These are phyloP conservation scores for Dioctria linearis DNA, from an alignment of 2,888 invertebrate genomes.

Conservation along the genomic window DNA sequence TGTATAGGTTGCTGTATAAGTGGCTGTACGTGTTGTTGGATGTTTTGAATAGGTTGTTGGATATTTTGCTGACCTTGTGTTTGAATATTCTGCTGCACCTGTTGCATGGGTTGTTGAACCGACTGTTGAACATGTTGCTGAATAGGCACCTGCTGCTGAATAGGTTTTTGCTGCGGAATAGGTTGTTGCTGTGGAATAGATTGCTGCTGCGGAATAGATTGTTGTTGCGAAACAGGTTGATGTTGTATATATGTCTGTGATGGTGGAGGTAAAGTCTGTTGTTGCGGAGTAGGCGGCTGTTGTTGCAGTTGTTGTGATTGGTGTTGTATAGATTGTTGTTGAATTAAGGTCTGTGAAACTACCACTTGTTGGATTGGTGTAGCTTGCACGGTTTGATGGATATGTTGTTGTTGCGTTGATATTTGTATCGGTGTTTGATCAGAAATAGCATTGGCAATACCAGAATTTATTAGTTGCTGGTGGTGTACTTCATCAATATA, in stretches of 20 bases:
- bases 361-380: background rate
- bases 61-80: conserved; percentile 60
- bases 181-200: conserved; percentile 54
- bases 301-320: conserved; percentile 58
- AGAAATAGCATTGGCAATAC: conserved; percentile 55
- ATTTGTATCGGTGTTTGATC: conserved; percentile 60
- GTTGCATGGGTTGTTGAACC: background rate
- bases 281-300: conserved; percentile 52
- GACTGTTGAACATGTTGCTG: background rate
- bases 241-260: conserved; percentile 31
- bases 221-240: conserved; percentile 60
- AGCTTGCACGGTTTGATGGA: conserved; percentile 60
- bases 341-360: background rate
- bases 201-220: conserved; percentile 59
- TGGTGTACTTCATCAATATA: background rate
- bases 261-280: conserved; percentile 50
- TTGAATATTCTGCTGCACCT: conserved; percentile 57
- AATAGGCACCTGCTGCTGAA: conserved; percentile 35
- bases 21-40: conserved; percentile 52
- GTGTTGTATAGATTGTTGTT: conserved; percentile 58
- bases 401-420: conserved; percentile 56
- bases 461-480: conserved; percentile 22
- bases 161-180: conserved; percentile 56
- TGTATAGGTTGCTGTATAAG: conserved; percentile 17
- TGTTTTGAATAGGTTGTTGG: conserved; percentile 54